Percentiles rank a stretch among this genome's conserved stretches.
Evolutionary conservation across 2,113 vertebrate species (phyloP).

Genomic region (Lonchura striata): DNA sequence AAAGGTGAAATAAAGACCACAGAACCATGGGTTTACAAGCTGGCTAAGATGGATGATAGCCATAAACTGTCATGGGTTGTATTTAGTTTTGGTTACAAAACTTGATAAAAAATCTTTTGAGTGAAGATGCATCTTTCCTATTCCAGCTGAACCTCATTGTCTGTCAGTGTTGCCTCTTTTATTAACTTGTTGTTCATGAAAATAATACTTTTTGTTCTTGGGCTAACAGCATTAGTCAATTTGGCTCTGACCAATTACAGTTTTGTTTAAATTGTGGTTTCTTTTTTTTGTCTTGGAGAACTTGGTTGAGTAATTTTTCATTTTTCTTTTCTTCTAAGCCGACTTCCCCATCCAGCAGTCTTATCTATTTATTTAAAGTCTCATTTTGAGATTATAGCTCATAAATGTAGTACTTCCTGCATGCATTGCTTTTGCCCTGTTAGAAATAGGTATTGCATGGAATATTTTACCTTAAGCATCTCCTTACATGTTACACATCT

Average conservation of each 20-base stretch:
- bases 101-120: background rate
- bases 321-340: background rate
- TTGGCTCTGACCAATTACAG: background rate
- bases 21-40: background rate
- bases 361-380: background rate
- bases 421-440: background rate
- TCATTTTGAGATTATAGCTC: background rate
- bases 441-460: background rate
- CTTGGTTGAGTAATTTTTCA: background rate
- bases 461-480: background rate
- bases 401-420: background rate
- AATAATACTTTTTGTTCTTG: background rate
- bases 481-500: accelerated
- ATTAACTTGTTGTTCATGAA: background rate
- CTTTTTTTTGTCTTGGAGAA: background rate
- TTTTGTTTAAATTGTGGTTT: background rate
- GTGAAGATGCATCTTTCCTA: background rate
- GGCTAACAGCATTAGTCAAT: background rate
- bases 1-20: background rate
- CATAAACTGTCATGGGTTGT: background rate
- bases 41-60: background rate
- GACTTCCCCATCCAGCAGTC: background rate
- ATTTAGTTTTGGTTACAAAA: background rate
- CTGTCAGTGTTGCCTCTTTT: background rate
- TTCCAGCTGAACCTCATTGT: background rate